Evolutionary conservation across 2,113 vertebrate species (phyloP).

Genomic region (Pontoporia blainvillei): DNA sequence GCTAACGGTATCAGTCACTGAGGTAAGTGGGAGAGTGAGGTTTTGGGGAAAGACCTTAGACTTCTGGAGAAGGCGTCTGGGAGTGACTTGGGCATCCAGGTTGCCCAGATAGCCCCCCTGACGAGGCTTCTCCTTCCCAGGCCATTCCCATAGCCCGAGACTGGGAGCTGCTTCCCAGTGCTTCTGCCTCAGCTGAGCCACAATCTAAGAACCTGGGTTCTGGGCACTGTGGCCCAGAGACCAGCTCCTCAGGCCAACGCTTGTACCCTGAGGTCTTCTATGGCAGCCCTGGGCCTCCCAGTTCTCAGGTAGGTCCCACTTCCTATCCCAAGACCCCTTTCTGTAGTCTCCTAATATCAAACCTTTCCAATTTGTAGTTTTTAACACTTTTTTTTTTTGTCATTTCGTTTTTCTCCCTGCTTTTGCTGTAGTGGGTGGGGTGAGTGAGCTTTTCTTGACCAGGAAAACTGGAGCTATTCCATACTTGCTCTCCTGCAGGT

Average conservation of each 20-base stretch:
- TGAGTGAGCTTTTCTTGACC: neutral
- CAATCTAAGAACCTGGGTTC: slow-evolving; percentile 44
- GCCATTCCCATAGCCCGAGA: slow-evolving; percentile 58
- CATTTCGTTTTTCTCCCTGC: neutral
- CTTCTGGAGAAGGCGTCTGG: too few relatives aligned
- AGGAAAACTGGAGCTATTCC: neutral
- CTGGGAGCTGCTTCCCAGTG: slow-evolving; percentile 69
- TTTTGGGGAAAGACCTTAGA: neutral
- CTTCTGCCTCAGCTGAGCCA: slow-evolving; percentile 48
- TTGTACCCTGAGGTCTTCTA: slow-evolving; percentile 74
- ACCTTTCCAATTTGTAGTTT: neutral
- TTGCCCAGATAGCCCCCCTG: neutral
- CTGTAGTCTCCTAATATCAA: neutral
- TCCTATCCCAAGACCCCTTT: neutral
- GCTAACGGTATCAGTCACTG: slow-evolving; percentile 19
- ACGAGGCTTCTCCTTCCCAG: neutral
- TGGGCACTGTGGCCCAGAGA: slow-evolving; percentile 53
- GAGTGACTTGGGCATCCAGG: neutral
- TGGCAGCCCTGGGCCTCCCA: slow-evolving; percentile 66
- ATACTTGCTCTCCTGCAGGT: slow-evolving; percentile 47
- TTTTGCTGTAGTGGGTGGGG: neutral
- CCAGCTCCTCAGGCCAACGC: slow-evolving; percentile 57
- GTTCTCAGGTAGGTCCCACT: slow-evolving; percentile 49
- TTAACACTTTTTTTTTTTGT: neutral
- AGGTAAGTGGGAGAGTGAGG: slow-evolving; percentile 47